Percentiles rank a stretch among this genome's conserved stretches.
Conservation (phyloP, 2,888 invertebrate species). For the Liopterus haemorrhoidalis region DNA sequence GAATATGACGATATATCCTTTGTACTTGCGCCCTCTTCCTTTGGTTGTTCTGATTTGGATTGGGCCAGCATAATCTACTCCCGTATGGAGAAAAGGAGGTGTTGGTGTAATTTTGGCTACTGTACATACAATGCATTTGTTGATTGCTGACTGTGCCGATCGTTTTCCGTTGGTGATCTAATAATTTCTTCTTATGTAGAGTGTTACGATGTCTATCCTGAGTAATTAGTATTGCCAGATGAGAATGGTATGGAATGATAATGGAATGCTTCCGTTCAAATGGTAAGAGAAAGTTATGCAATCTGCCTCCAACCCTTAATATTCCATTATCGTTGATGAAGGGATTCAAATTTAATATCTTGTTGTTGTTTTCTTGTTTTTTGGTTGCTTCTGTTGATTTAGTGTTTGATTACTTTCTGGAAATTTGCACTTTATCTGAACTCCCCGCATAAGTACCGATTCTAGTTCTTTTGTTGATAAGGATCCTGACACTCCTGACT, state of each 20-base stretch:
- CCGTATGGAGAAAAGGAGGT: background rate
- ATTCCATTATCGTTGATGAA: background rate
- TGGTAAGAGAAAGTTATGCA: background rate
- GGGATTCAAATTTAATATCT: background rate
- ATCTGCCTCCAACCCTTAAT: background rate
- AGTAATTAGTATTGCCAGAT: too few species aligned
- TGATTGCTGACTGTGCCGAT: background rate
- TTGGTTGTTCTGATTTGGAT: slow-evolving; percentile 1
- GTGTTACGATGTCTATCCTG: background rate
- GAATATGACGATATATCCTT: too few species aligned
- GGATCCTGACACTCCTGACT: too few species aligned
- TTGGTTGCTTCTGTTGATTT: too few species aligned
- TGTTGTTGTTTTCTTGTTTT: too few species aligned
- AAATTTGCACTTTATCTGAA: too few species aligned
- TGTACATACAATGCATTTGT: background rate
- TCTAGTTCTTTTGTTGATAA: too few species aligned
- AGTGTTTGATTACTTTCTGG: too few species aligned
- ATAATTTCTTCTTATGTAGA: background rate
- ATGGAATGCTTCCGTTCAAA: background rate
- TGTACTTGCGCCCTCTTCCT: too few species aligned
- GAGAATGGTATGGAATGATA: too few species aligned
- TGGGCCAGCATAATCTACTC: slow-evolving; percentile 1
- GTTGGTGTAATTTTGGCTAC: background rate
- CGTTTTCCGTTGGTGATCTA: background rate
- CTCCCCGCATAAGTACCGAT: too few species aligned